These are phyloP conservation scores for Zonitis immaculata DNA, from an alignment of 2,888 invertebrate genomes.

Conservation along the genomic window DNA sequence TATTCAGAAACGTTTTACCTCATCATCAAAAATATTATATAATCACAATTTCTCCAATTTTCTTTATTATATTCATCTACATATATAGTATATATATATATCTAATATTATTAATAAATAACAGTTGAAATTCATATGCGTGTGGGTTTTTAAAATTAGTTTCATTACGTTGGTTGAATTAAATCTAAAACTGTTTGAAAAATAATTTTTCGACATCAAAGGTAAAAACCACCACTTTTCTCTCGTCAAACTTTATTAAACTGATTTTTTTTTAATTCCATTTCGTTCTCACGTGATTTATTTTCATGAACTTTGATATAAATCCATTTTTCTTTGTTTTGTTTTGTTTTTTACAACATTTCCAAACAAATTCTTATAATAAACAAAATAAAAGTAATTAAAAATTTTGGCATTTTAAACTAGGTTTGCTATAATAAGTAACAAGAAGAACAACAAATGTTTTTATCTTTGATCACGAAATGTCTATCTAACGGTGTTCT, in stretches of 20 bases:
- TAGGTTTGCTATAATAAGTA: neutral
- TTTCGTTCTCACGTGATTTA: neutral
- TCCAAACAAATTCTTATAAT: too few relatives aligned
- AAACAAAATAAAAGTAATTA: neutral
- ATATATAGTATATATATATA: too few relatives aligned
- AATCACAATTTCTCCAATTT: too few relatives aligned
- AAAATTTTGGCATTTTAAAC: neutral
- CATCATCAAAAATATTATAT: too few relatives aligned
- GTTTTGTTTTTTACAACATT: neutral
- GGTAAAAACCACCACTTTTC: neutral
- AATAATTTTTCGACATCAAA: neutral
- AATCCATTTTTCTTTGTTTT: neutral
- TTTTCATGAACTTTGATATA: neutral
- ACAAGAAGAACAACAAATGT: neutral
- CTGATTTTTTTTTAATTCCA: neutral
- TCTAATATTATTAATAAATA: too few relatives aligned
- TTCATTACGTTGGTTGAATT: too few relatives aligned
- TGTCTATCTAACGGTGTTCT: neutral
- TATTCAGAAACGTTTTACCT: neutral
- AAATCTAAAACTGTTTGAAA: too few relatives aligned
- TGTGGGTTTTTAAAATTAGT: too few relatives aligned
- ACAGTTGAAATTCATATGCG: too few relatives aligned
- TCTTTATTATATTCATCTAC: too few relatives aligned
- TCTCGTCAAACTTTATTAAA: neutral
- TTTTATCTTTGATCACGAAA: neutral